Percentiles rank a stretch among this genome's conserved stretches.
Conservation (phyloP, 2,797 vertebrate genomes). For the Natrix natrix region DNA sequence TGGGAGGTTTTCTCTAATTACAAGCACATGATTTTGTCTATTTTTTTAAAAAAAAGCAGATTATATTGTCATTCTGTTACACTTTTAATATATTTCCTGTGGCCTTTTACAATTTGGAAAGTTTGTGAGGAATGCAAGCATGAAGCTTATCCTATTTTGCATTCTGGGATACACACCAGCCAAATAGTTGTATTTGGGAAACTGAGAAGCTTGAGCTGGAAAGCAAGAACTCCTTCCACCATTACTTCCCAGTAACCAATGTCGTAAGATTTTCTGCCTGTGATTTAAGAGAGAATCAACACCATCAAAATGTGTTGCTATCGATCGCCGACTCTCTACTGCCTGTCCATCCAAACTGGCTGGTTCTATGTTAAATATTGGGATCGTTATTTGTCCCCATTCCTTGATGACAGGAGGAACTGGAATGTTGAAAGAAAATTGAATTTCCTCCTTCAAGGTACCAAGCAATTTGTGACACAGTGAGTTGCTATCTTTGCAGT, state of each 20-base stretch:
- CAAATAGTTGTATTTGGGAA: background rate
- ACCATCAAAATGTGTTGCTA: background rate
- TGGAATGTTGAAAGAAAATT: background rate
- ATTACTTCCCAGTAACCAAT: background rate
- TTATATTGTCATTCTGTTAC: background rate
- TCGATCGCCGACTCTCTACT: background rate
- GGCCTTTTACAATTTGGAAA: background rate
- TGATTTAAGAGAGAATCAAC: background rate
- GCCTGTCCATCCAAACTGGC: background rate
- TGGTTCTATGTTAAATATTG: background rate
- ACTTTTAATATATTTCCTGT: background rate
- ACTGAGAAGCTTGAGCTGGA: background rate
- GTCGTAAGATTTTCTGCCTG: background rate
- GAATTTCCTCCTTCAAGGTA: background rate
- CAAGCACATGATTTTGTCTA: background rate
- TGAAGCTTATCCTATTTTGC: background rate
- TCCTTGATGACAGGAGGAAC: background rate
- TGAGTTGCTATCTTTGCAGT: background rate
- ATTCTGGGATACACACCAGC: background rate
- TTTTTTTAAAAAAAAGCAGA: background rate
- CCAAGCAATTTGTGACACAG: background rate
- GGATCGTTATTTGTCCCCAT: background rate
- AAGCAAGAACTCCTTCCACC: background rate
- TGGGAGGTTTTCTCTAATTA: background rate
- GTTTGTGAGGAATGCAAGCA: background rate